Evolutionary conservation across 2,888 invertebrate genomes (phyloP).

Genomic region (Acrocera orbiculus): DNA sequence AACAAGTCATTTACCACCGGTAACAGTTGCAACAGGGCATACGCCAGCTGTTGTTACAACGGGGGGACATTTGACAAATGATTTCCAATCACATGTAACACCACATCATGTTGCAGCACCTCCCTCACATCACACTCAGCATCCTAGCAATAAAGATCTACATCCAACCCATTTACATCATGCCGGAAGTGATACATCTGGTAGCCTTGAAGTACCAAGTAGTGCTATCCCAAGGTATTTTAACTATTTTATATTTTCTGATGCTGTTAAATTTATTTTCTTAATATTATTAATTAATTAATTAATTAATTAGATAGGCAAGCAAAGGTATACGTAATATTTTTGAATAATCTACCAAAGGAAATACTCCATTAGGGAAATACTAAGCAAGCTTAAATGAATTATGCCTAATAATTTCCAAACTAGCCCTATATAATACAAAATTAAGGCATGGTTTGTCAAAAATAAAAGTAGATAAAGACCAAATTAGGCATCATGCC

Average conservation of each 20-base stretch:
- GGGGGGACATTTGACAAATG: conserved; percentile 32
- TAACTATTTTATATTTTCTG: no score
- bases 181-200: conserved; percentile 19
- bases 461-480: no score
- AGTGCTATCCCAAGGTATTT: conserved; percentile 24
- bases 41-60: conserved; percentile 15
- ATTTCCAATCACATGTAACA: conserved; percentile 19
- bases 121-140: conserved; percentile 13
- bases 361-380: no score
- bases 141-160: conserved; percentile 16
- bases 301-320: no score
- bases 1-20: conserved; percentile 16
- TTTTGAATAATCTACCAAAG: no score
- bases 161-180: conserved; percentile 12
- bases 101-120: conserved; percentile 23
- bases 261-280: background rate
- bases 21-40: conserved; percentile 7
- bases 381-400: no score
- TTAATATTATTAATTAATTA: no score
- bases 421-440: no score
- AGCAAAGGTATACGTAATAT: no score
- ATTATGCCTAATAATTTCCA: no score
- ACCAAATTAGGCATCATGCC: no score
- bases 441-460: no score
- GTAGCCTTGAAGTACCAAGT: conserved; percentile 24